phyloP scores from a whole-genome alignment of 2,113 vertebrate species.

The Melanotaenia duboulayi region DNA sequence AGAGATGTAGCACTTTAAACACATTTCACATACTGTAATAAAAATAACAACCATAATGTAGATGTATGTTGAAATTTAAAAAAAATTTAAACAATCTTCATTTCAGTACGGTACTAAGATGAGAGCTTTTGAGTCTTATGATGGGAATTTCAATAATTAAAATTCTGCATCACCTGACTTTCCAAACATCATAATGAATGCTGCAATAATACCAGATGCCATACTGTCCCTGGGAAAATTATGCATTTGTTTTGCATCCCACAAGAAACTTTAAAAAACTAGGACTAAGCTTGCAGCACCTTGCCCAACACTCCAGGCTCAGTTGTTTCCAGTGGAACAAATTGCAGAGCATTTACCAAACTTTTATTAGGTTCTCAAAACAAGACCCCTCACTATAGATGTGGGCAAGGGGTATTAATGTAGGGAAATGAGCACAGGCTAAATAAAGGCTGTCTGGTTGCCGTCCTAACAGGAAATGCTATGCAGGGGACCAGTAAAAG shows the following conservation, averaged over 20 bases:
- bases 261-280: conserved; percentile 16
- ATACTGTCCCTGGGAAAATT: conserved; percentile 11
- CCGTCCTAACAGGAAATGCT: conserved; percentile 80
- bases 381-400: conserved; percentile 70
- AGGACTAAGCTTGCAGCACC: conserved; percentile 20
- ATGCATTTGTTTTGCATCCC: conserved; percentile 25
- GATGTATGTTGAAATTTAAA: neutral
- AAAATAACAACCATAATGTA: neutral
- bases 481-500: conserved; percentile 70
- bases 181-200: too few relatives aligned
- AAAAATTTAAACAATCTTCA: too few relatives aligned
- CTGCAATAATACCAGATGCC: too few relatives aligned
- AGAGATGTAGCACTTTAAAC: conserved; percentile 40
- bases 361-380: conserved; percentile 79
- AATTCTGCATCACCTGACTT: too few relatives aligned
- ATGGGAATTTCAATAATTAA: too few relatives aligned
- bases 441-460: conserved; percentile 80
- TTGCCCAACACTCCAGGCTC: conserved; percentile 46
- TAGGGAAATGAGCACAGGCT: conserved; percentile 79
- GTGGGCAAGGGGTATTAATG: conserved; percentile 75
- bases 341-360: conserved; percentile 71
- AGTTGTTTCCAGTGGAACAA: conserved; percentile 59
- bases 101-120: too few relatives aligned
- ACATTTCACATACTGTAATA: neutral
- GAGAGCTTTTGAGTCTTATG: too few relatives aligned